Conservation (phyloP, 2,797 vertebrate genomes). For the Enteromius radiatus region DNA sequence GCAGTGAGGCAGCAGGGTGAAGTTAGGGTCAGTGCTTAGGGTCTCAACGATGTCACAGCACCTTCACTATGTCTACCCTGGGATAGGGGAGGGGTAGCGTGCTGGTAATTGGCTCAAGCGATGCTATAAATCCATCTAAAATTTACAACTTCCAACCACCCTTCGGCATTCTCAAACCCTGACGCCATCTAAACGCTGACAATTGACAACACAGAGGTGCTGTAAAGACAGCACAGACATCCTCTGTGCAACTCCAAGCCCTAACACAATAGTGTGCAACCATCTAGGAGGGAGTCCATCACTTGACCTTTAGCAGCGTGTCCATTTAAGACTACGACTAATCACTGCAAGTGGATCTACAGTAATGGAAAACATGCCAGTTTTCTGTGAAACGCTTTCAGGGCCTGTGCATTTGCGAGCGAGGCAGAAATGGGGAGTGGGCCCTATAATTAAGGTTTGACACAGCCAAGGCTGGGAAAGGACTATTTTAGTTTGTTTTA, state of each 20-base stretch:
- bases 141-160: slow-evolving; percentile 71
- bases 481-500: slow-evolving; percentile 38
- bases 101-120: slow-evolving; percentile 73
- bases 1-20: slow-evolving; percentile 74
- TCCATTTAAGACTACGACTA: slow-evolving; percentile 51
- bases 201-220: slow-evolving; percentile 29
- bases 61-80: slow-evolving; percentile 67
- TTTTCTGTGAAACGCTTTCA: slow-evolving; percentile 42
- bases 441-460: slow-evolving; percentile 55
- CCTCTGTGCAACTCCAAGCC: neutral
- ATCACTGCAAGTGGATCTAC: slow-evolving; percentile 40
- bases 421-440: slow-evolving; percentile 18
- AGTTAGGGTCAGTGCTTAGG: slow-evolving; percentile 77
- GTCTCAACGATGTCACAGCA: slow-evolving; percentile 75
- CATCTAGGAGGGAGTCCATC: slow-evolving; percentile 30
- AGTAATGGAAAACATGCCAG: slow-evolving; percentile 53
- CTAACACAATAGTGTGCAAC: slow-evolving; percentile 1
- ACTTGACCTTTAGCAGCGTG: slow-evolving; percentile 31
- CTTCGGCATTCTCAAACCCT: slow-evolving; percentile 31
- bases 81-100: slow-evolving; percentile 57
- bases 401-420: slow-evolving; percentile 21
- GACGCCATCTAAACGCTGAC: slow-evolving; percentile 21
- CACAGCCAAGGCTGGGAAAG: slow-evolving; percentile 52
- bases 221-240: slow-evolving; percentile 25
- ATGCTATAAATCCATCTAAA: slow-evolving; percentile 74